Evolutionary conservation across 1,140 invertebrate genomes (phyloP), one percentile per base, ranked within the genome.

Genomic region (Hirudo medicinalis): DNA sequence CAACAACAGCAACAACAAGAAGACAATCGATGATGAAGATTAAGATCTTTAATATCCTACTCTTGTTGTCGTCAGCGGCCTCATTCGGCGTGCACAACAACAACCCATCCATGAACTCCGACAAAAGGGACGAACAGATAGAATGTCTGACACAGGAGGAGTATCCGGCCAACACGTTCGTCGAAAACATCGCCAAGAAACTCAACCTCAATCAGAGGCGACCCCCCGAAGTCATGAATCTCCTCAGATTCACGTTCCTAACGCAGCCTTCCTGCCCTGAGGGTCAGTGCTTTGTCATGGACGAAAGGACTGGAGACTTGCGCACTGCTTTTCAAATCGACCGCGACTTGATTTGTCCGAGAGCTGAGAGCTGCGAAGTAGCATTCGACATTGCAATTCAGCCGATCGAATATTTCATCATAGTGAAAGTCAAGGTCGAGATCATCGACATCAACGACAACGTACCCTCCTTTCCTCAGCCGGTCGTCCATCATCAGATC

Each of bases 361-460:
- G 57, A n/a, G 25, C 40, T 2, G 36, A 69, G 9, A 49, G 69
- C 17, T 74, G 73, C 57, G 32, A 57, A 15, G 29, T 72, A 20
- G 60, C 67, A 25, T 69, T 74, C 40, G 60, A 70, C 43, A 54
- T 74, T 13, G 73, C 67, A 1, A 55, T 74, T 11, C 71, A 68
- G 11, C 66, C 70, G 54, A 36, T 54, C 57, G 22, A 74, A 43
- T 72, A 72, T 32, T 72, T 74, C 22, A 54, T 76, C 72, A 79
- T 80, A 43, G 76, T 80, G 67, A 76, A 77, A 68, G 74, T 82
- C 55, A 75, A 76, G 40, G 72, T 82, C 1, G 73, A 76, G 3
- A 69, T 82, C 11, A 71, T 78, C 0, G 93, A 96, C 80, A 91
- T 90, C 13, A 97, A 97, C 80, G 94, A 97, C 84, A 96, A 96